These are phyloP conservation scores for Caenorhabditis auriculariae DNA, from an alignment of 2,888 invertebrate genomes.

Conservation along the genomic window DNA sequence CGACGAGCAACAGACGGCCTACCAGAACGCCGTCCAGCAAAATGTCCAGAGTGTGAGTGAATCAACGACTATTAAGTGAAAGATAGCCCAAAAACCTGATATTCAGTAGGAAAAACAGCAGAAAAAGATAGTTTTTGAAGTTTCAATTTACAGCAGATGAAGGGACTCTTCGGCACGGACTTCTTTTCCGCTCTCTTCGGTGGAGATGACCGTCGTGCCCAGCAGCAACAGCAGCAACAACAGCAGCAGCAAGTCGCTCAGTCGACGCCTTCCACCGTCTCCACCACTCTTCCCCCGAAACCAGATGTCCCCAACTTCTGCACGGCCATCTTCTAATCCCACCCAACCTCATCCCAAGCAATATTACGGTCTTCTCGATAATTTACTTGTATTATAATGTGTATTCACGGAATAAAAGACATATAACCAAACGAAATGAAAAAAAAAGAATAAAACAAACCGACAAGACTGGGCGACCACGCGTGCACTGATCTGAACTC, in stretches of 20 bases:
- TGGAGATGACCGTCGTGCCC: slow-evolving; percentile 23
- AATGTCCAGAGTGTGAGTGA: slow-evolving; percentile 38
- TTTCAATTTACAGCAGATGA: slow-evolving; percentile 46
- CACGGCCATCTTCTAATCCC: slow-evolving; percentile 58
- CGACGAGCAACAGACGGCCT: slow-evolving; percentile 50
- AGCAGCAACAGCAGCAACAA: slow-evolving; percentile 1
- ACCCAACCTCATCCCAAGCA: too few relatives aligned
- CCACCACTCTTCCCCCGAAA: slow-evolving; percentile 43
- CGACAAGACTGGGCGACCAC: too few relatives aligned
- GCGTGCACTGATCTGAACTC: too few relatives aligned
- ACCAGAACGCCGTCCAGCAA: slow-evolving; percentile 47
- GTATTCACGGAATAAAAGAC: too few relatives aligned
- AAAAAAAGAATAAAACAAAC: too few relatives aligned
- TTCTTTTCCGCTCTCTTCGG: slow-evolving; percentile 47
- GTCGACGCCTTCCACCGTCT: slow-evolving; percentile 32
- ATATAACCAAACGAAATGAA: too few relatives aligned
- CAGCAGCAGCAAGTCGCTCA: slow-evolving; percentile 22
- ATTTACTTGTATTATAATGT: too few relatives aligned
- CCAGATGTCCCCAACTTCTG: slow-evolving; percentile 61
- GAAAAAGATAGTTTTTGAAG: not conserved
- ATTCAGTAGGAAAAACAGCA: not conserved
- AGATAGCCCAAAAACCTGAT: not conserved
- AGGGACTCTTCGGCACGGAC: slow-evolving; percentile 52
- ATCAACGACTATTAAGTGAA: not conserved
- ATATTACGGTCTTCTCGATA: too few relatives aligned